Evolutionary conservation across 2,797 vertebrate genomes (phyloP).

Genomic region (Neostethus bicornis): DNA sequence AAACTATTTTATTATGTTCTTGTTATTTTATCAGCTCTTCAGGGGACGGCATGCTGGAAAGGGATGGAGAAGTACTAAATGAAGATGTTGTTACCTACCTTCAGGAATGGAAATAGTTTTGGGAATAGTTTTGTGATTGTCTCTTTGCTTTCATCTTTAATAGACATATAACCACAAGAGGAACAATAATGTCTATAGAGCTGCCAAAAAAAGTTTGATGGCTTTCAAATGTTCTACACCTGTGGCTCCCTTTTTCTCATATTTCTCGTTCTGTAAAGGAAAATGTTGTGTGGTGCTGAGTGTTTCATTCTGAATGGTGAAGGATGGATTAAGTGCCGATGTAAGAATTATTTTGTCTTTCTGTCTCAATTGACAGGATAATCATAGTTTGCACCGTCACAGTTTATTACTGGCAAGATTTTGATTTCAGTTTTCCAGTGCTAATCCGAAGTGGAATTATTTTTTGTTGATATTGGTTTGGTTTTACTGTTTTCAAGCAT

Average conservation of each 20-base stretch:
- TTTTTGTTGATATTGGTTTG: slow-evolving; percentile 47
- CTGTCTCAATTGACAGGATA: slow-evolving; percentile 56
- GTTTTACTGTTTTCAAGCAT: slow-evolving; percentile 30
- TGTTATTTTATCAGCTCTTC: slow-evolving; percentile 53
- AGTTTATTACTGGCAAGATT: slow-evolving; percentile 64
- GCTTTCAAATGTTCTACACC: slow-evolving; percentile 72
- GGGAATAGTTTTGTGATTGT: slow-evolving; percentile 48
- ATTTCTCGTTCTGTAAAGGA: slow-evolving; percentile 13
- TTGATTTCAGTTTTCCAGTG: slow-evolving; percentile 77
- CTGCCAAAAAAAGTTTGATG: slow-evolving; percentile 41
- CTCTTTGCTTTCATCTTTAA: slow-evolving; percentile 55
- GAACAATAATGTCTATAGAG: slow-evolving; percentile 44
- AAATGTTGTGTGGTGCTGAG: slow-evolving; percentile 3
- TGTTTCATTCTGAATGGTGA: slow-evolving; percentile 14
- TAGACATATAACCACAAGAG: slow-evolving; percentile 54
- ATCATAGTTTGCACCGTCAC: slow-evolving; percentile 66
- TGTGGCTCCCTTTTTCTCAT: slow-evolving; percentile 42
- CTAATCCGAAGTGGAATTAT: slow-evolving; percentile 54
- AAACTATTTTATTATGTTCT: slow-evolving; percentile 17
- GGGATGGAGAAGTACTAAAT: slow-evolving; percentile 51
- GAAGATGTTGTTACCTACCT: slow-evolving; percentile 49
- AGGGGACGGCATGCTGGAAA: slow-evolving; percentile 40
- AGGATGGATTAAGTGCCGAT: slow-evolving; percentile 58
- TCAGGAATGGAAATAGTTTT: slow-evolving; percentile 45
- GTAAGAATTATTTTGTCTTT: slow-evolving; percentile 60